phyloP scores from a whole-genome alignment of 2,888 invertebrate species.

The Lasioglossum leucozonium region DNA sequence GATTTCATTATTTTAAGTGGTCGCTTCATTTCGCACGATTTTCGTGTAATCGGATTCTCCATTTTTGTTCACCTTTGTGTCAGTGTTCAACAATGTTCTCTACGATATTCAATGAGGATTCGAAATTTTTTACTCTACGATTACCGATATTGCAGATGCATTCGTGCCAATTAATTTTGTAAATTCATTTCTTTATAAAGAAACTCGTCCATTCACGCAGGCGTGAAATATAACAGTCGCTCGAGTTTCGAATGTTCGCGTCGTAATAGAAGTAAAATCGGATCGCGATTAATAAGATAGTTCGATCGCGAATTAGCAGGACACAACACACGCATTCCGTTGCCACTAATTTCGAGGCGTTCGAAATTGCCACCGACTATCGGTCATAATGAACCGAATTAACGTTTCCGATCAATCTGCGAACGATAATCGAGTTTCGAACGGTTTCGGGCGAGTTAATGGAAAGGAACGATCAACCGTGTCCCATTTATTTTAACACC shows the following conservation, averaged over 20 bases:
- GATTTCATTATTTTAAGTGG: neutral
- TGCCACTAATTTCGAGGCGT: conserved; percentile 3
- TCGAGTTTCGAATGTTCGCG: neutral
- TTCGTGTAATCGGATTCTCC: too few relatives aligned
- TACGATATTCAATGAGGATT: too few relatives aligned
- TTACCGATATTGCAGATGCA: too few relatives aligned
- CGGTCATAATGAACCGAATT: conserved; percentile 12
- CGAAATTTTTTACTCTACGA: too few relatives aligned
- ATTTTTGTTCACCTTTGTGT: too few relatives aligned
- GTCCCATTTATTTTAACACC: conserved; percentile 3
- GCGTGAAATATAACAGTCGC: neutral
- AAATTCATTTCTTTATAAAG: too few relatives aligned
- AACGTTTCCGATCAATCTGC: neutral
- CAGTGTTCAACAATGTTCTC: too few relatives aligned
- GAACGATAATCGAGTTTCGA: conserved; percentile 8
- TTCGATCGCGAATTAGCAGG: neutral
- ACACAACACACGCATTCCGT: neutral
- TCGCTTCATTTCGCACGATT: neutral
- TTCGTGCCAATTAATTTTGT: too few relatives aligned
- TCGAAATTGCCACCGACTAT: neutral
- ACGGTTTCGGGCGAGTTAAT: neutral
- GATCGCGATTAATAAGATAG: neutral
- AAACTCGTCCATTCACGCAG: too few relatives aligned
- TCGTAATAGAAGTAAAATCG: neutral
- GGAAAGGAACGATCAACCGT: conserved; percentile 5